Evolutionary conservation across 2,113 vertebrate genomes (phyloP).

Genomic region (Phoenicopterus ruber): DNA sequence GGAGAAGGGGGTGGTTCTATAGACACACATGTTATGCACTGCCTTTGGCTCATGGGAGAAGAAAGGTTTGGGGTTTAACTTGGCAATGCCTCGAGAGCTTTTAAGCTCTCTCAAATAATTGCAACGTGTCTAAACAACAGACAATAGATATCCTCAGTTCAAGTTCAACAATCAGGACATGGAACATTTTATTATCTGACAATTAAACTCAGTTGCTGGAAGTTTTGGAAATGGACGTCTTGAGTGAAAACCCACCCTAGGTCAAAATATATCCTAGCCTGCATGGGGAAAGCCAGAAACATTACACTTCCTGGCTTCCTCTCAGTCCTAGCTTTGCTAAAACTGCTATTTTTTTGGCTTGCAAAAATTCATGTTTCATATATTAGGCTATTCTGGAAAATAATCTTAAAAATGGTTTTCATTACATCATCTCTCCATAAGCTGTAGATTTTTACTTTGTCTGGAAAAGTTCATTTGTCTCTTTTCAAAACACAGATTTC

Average conservation of each 20-base stretch:
- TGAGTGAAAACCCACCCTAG: not conserved
- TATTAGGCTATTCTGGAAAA: not conserved
- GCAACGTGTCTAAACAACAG: not conserved
- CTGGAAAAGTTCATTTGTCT: not conserved
- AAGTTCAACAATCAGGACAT: not conserved
- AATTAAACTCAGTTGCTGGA: not conserved
- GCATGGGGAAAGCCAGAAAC: not conserved
- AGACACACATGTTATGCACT: not conserved
- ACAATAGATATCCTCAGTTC: not conserved
- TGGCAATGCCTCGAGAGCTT: not conserved
- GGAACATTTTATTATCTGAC: not conserved
- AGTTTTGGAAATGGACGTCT: not conserved
- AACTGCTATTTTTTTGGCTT: not conserved
- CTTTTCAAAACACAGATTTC: not conserved
- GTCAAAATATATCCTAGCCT: not conserved
- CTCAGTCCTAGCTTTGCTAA: not conserved
- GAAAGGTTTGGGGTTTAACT: not conserved
- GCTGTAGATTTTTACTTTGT: not conserved
- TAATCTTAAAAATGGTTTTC: not conserved
- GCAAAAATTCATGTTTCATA: not conserved
- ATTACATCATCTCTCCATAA: not conserved
- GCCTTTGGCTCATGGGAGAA: not conserved
- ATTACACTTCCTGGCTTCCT: not conserved
- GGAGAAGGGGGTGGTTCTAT: not conserved
- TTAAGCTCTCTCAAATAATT: not conserved